phyloP scores from a whole-genome alignment of 2,113 vertebrate genomes.

The Diglossa brunneiventris region DNA sequence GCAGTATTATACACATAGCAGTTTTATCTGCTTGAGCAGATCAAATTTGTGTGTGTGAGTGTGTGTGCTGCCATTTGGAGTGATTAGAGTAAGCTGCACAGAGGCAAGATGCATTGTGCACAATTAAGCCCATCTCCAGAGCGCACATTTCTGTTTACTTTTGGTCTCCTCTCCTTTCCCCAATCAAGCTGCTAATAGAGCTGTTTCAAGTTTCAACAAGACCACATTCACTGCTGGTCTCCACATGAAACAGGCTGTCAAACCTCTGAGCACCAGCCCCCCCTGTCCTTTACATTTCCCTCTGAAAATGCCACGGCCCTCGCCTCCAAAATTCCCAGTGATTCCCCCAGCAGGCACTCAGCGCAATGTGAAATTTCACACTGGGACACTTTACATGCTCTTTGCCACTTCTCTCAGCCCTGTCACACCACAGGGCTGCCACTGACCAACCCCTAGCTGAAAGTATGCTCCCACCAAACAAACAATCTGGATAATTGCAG shows the following conservation, averaged over 20 bases:
- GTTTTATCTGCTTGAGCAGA: conserved; percentile 75
- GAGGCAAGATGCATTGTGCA: conserved; percentile 62
- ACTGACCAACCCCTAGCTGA: conserved; percentile 25
- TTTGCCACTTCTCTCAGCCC: not conserved
- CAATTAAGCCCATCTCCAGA: conserved; percentile 71
- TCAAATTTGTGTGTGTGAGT: conserved; percentile 47
- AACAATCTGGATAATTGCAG: conserved; percentile 30
- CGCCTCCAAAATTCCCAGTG: not conserved
- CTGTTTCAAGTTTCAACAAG: conserved; percentile 74
- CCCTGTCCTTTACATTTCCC: conserved; percentile 5
- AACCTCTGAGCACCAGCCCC: conserved; percentile 24
- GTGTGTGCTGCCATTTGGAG: conserved; percentile 52
- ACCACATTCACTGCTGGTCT: conserved; percentile 50
- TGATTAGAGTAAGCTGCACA: conserved; percentile 64
- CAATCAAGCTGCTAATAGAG: conserved; percentile 73
- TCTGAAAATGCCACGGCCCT: conserved; percentile 10
- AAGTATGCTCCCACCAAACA: conserved; percentile 50
- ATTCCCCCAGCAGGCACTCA: not conserved
- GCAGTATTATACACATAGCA: conserved; percentile 59
- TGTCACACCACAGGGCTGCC: not conserved
- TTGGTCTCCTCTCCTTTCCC: conserved; percentile 51
- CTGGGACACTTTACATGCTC: not conserved
- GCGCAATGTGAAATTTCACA: not conserved
- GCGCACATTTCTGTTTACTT: conserved; percentile 73
- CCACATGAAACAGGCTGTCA: conserved; percentile 61